These are phyloP conservation scores for Apus apus DNA, from an alignment of 2,113 vertebrate species.

Conservation along the genomic window DNA sequence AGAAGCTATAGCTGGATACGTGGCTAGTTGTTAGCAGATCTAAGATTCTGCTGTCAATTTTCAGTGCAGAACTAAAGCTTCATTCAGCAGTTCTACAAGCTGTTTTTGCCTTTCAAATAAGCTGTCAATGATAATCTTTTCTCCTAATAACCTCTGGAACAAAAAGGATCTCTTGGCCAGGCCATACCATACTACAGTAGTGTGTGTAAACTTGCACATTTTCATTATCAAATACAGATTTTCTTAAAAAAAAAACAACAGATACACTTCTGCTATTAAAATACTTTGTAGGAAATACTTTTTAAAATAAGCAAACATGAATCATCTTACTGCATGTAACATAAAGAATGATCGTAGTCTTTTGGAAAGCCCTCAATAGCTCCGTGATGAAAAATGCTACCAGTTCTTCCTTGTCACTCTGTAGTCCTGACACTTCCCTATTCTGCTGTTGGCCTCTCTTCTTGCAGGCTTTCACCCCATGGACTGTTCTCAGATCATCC, in stretches of 20 bases:
- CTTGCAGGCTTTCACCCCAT: background rate
- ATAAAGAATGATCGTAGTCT: background rate
- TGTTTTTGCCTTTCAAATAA: conserved; percentile 13
- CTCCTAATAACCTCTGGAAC: background rate
- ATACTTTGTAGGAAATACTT: background rate
- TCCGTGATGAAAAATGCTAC: background rate
- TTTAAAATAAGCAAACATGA: background rate
- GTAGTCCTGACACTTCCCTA: background rate
- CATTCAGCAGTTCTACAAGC: background rate
- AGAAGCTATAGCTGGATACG: background rate
- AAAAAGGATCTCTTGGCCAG: background rate
- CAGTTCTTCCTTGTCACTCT: background rate
- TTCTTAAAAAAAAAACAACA: background rate
- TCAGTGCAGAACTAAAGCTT: background rate
- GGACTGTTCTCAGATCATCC: background rate
- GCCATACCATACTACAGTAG: background rate
- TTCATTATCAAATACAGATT: background rate
- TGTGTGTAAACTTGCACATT: background rate
- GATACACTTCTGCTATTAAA: background rate
- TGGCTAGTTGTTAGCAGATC: background rate
- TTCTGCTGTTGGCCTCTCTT: background rate
- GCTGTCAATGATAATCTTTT: background rate
- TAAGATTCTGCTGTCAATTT: conserved; percentile 10
- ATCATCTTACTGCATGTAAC: background rate
- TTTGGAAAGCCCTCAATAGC: background rate